Percentiles rank a stretch among this genome's conserved stretches.
Evolutionary conservation across 2,113 vertebrate genomes (phyloP).

Genomic region (Rynchops niger): DNA sequence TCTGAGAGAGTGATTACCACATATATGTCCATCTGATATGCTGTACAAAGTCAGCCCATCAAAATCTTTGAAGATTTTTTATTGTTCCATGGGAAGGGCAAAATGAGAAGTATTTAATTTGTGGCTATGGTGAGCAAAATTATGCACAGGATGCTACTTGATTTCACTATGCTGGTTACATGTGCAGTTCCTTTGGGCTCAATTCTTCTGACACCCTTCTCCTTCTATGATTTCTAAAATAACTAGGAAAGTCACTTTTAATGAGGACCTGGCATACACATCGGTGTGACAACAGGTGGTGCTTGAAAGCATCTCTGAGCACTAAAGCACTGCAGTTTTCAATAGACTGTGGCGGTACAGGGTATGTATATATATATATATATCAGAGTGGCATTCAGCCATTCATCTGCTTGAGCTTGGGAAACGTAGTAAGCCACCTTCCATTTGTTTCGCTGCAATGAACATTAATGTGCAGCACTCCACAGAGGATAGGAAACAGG

Average conservation of each 20-base stretch:
- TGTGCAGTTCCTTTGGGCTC: constrained; percentile 17
- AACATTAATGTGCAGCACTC: background rate
- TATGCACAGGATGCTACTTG: constrained; percentile 10
- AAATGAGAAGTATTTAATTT: background rate
- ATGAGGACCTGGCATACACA: constrained; percentile 2
- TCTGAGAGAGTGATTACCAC: background rate
- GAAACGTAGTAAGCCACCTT: background rate
- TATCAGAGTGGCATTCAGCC: background rate
- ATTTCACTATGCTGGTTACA: background rate
- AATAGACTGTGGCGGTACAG: background rate
- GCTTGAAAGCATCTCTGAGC: constrained; percentile 51
- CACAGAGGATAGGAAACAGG: background rate
- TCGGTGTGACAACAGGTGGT: constrained; percentile 42
- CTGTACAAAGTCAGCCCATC: background rate
- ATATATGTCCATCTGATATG: background rate
- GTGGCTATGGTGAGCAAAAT: background rate
- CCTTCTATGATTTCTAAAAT: constrained; percentile 35
- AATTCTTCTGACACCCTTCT: constrained; percentile 17
- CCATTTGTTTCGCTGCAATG: background rate
- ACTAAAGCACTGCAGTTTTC: background rate
- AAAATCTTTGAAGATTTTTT: background rate
- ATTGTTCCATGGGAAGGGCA: background rate
- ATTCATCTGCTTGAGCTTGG: constrained; percentile 2
- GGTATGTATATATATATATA: background rate
- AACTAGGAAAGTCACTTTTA: constrained; percentile 8